These are phyloP conservation scores for Pseudorectes ferrugineus DNA, from an alignment of 2,113 vertebrate species.

Conservation along the genomic window DNA sequence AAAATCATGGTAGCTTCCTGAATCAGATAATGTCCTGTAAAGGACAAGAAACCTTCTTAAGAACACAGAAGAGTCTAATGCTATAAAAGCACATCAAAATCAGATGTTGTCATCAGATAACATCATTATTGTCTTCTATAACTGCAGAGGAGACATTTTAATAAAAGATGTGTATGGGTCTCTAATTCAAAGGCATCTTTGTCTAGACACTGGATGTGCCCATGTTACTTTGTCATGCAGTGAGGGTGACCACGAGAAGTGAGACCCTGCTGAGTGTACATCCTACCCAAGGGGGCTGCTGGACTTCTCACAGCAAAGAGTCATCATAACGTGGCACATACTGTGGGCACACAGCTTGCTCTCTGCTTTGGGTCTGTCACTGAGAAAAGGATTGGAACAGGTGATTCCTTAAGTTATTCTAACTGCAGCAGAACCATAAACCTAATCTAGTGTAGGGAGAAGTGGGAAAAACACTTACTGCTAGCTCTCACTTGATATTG, in stretches of 20 bases:
- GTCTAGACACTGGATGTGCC: not conserved
- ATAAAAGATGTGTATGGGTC: not conserved
- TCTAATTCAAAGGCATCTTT: not conserved
- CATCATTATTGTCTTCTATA: not conserved
- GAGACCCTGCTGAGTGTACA: not conserved
- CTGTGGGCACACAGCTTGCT: not conserved
- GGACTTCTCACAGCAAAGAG: not conserved
- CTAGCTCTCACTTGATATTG: not conserved
- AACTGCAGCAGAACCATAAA: not conserved
- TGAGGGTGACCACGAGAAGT: not conserved
- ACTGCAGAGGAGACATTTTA: not conserved
- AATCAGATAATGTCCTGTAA: not conserved
- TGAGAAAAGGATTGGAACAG: not conserved
- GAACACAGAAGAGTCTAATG: not conserved
- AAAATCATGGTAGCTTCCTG: not conserved
- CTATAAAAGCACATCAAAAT: not conserved
- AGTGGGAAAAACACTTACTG: not conserved
- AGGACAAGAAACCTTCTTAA: not conserved
- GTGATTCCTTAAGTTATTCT: not conserved
- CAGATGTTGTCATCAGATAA: not conserved
- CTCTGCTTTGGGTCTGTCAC: not conserved
- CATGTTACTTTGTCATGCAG: not conserved
- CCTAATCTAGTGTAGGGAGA: not conserved
- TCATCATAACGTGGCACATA: rapidly evolving
- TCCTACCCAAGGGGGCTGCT: not conserved